Evolutionary conservation across 2,888 invertebrate species (phyloP), one percentile per base, ranked within the genome.

Genomic region (Ochropleura leucogaster): DNA sequence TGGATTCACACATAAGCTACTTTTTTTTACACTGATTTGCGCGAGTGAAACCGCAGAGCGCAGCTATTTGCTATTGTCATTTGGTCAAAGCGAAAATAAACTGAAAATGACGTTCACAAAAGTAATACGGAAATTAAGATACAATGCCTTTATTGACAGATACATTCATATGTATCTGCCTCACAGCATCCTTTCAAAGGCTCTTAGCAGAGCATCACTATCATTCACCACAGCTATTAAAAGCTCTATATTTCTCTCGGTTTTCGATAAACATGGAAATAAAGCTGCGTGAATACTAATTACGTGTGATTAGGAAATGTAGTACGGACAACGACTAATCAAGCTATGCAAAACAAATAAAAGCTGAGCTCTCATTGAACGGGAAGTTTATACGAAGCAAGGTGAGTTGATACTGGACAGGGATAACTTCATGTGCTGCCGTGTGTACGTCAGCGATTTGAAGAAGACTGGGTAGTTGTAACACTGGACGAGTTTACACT

Each of bases 231-330:
- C 72, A 69, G 46, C 63, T 53, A 72, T 47, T 76, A 71, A 71
- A 82, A 77, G 85, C 47, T 63, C 49, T 60, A 85, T 82, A 82
- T 63, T 73, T 74, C 44, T 73, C 68, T 63, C 83, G 44, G 77
- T 73, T 82, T 82, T 51, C 77, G 84, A 86, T 86, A 80, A 68
- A 64, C 51, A 75, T 84, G 84, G 73, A 80, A 86, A 80, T 84
- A 84, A 68, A 83, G 72, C 73, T 69, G 65, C n/a, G 67, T n/a
- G 84, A 85, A 84, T 86, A 75, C 71, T 77, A 86, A 86, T 86
- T 84, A 84, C 74, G 0, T 64, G 65, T 80, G 80, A 86, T 84
- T 75, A 84, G 75, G 60, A 68, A 77, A 65, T 68, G 55, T 62
- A 53, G 44, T 30, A 30, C 30, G 30, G 1, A 30, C 30, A 30